Conservation (phyloP, 1,140 invertebrate species). For the Megathymus violae region DNA sequence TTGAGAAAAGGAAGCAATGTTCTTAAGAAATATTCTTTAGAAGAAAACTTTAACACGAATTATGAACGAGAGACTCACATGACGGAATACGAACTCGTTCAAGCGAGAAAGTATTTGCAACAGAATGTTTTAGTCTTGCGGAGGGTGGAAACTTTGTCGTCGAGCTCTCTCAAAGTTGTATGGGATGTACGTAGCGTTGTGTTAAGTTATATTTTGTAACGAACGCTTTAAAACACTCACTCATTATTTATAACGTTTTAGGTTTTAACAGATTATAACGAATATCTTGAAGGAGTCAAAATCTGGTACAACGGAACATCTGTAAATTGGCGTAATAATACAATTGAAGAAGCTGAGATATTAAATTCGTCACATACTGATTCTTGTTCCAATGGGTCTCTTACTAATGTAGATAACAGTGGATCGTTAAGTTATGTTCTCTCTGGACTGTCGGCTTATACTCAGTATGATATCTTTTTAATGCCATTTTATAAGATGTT, state of each 20-base stretch:
- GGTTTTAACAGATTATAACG: slow-evolving; percentile 81
- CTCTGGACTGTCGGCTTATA: slow-evolving; percentile 87
- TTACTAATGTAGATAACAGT: slow-evolving; percentile 86
- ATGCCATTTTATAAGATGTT: slow-evolving; percentile 91
- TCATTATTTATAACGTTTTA: slow-evolving; percentile 54
- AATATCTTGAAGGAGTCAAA: slow-evolving; percentile 94
- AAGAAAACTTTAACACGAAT: slow-evolving; percentile 59
- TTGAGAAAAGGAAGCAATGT: slow-evolving; percentile 71
- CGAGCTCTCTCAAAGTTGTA: slow-evolving; percentile 91
- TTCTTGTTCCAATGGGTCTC: slow-evolving; percentile 80
- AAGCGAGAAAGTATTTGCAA: slow-evolving; percentile 90
- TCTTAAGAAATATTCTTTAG: slow-evolving; percentile 58
- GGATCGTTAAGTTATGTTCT: slow-evolving; percentile 84
- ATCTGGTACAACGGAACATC: slow-evolving; percentile 89
- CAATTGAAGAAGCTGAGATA: slow-evolving; percentile 58
- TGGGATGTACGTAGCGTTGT: slow-evolving; percentile 89
- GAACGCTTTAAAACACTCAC: slow-evolving; percentile 2
- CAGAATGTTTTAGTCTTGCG: slow-evolving; percentile 92
- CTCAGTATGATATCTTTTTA: slow-evolving; percentile 90
- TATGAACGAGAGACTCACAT: slow-evolving; percentile 85
- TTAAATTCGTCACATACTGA: slow-evolving; percentile 59
- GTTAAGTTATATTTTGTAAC: slow-evolving; percentile 4
- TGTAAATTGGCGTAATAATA: slow-evolving; percentile 71
- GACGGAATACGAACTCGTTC: slow-evolving; percentile 91
- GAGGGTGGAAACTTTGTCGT: slow-evolving; percentile 90